Conservation (phyloP, 2,113 vertebrate species). For the Uria lomvia region DNA sequence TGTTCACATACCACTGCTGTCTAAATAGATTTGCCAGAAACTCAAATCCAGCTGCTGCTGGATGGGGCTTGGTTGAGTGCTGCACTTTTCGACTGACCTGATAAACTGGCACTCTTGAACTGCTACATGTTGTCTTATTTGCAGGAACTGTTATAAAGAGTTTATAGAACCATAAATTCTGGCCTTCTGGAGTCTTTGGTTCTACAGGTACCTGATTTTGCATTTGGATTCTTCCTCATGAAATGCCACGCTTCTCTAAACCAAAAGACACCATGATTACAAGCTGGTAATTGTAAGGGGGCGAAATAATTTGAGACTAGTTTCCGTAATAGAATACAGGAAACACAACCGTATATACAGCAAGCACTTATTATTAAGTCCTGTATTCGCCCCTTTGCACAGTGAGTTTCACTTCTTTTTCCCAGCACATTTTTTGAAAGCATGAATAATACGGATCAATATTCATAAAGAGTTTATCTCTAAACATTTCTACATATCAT, state of each 20-base stretch:
- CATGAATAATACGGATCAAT: background rate
- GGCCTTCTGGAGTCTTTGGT: background rate
- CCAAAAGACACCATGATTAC: background rate
- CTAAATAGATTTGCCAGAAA: constrained; percentile 12
- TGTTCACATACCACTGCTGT: background rate
- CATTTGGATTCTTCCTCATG: background rate
- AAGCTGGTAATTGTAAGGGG: background rate
- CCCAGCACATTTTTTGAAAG: background rate
- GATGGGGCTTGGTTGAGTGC: background rate
- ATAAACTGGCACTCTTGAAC: background rate
- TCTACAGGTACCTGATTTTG: background rate
- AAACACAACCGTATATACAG: background rate
- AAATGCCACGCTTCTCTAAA: background rate
- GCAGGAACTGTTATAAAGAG: background rate
- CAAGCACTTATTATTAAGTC: background rate
- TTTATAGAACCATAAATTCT: background rate
- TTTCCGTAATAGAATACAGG: background rate
- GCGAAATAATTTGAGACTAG: background rate
- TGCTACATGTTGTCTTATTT: background rate
- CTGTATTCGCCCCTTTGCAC: background rate
- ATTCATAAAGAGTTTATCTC: background rate
- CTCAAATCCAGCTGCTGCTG: background rate
- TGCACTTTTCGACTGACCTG: background rate
- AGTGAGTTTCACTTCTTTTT: background rate
- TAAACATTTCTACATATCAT: background rate